Base-by-base conservation (phyloP, 2,113 vertebrate genomes). In the Hippocampus guttulatus region DNA sequence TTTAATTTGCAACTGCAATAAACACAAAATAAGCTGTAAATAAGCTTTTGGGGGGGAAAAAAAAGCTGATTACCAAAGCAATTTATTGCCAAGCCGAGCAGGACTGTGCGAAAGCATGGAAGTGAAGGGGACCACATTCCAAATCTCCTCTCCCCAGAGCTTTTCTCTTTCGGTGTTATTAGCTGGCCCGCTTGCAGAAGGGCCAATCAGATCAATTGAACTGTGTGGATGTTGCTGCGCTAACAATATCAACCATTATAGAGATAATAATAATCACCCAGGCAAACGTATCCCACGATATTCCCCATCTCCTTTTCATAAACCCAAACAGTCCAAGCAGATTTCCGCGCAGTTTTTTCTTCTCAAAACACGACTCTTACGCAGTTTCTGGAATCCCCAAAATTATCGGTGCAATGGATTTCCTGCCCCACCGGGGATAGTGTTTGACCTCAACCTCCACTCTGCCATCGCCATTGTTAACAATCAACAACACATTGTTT, bases 121-220 rank as follows among this genome's bases (percentile, higher is more conserved):
- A 82, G 82, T 77, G 70, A 69, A 75, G 78, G 85, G 81, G 71
- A 77, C 75, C 86, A 77, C 84, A 88, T 87, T 89, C 88, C 80
- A 89, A 89, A 91, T 89, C 86, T 85, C 81, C 88, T 90, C 81
- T 90, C 85, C 87, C 79, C 87, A 84, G 77, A 91, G 93, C 92
- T 87, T 90, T 94, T 93, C 90, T 90, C 89, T 89, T 90, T 84
- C 92, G 91, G 87, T 90, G 85, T 93, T 93, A 95, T 94, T 93
- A 94, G 90, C 90, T 83, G 83, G 85, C 88, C 84, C 85, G 85
- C 84, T 89, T 87, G 84, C 85, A 88, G 85, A 89, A 74, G 66
- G 90, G 91, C 91, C 90, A 91, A 93, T 94, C 92, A 91, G 92
- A 94, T 93, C 91, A 93, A 93, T 88, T 91, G 93, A 92, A 89